Evolutionary conservation across 2,888 invertebrate genomes (phyloP).

Genomic region (Tipula unca): DNA sequence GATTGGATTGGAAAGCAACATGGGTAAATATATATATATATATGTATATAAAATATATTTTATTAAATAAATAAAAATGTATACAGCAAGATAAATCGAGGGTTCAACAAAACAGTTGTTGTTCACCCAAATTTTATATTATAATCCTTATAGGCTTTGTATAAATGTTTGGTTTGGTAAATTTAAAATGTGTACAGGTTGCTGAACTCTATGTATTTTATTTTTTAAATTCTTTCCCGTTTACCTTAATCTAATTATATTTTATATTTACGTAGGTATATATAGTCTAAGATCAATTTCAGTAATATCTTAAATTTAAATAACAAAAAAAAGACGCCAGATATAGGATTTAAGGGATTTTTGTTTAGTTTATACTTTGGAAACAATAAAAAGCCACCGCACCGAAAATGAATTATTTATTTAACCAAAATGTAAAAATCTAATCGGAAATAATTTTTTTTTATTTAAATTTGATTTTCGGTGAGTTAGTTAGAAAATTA

Average conservation of each 20-base stretch:
- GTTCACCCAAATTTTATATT: neutral
- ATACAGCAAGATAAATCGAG: neutral
- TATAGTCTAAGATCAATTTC: neutral
- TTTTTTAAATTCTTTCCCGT: neutral
- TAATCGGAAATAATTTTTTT: neutral
- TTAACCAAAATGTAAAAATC: neutral
- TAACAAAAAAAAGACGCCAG: neutral
- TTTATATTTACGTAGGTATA: neutral
- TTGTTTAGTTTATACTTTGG: neutral
- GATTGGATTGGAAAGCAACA: neutral
- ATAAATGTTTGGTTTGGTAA: too few relatives aligned
- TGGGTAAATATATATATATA: neutral
- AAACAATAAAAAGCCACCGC: neutral
- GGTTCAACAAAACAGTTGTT: neutral
- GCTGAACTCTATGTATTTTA: neutral
- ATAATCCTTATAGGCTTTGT: neutral
- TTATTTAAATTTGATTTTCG: neutral
- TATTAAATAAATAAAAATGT: neutral
- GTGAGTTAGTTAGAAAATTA: neutral
- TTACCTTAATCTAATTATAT: neutral
- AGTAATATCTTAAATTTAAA: neutral
- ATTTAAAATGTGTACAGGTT: neutral
- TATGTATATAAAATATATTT: neutral
- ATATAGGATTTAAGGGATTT: neutral
- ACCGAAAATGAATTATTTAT: neutral